phyloP scores from a whole-genome alignment of 1,140 invertebrate species.

The Eumaeus atala region DNA sequence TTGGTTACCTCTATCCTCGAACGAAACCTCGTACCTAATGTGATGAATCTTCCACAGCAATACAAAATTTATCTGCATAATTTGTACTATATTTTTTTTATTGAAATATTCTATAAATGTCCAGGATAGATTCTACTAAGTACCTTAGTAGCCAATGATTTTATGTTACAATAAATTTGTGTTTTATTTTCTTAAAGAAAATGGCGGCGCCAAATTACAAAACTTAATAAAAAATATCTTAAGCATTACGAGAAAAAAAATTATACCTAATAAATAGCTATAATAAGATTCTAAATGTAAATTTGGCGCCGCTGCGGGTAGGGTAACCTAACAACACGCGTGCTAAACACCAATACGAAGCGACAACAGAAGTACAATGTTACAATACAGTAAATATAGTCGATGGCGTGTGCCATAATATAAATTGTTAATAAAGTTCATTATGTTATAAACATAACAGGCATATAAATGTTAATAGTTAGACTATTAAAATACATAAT shows the following conservation, averaged over 20 bases:
- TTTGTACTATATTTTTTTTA: constrained; percentile 29
- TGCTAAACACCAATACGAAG: constrained; percentile 67
- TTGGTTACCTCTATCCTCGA: constrained; percentile 26
- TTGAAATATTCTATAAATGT: neutral
- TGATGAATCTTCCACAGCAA: constrained; percentile 24
- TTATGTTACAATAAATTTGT: constrained; percentile 18
- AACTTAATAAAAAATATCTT: constrained; percentile 22
- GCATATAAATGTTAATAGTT: constrained; percentile 74
- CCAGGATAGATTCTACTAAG: constrained; percentile 6
- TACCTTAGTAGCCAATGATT: constrained; percentile 4
- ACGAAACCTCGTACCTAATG: constrained; percentile 9
- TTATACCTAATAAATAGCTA: constrained; percentile 37
- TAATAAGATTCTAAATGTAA: constrained; percentile 25
- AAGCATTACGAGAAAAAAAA: constrained; percentile 31
- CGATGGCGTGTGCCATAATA: constrained; percentile 71
- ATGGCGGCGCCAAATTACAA: constrained; percentile 49
- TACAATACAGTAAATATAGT: constrained; percentile 71
- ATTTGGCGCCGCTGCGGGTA: constrained; percentile 51
- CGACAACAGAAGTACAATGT: constrained; percentile 65
- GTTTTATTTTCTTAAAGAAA: constrained; percentile 19
- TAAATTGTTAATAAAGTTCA: constrained; percentile 70
- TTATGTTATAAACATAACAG: constrained; percentile 74
- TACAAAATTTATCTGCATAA: constrained; percentile 23
- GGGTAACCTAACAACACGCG: constrained; percentile 64
- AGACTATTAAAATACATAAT: constrained; percentile 74